Evolutionary conservation across 2,888 invertebrate species (phyloP).

Genomic region (Mesochorus sp.): DNA sequence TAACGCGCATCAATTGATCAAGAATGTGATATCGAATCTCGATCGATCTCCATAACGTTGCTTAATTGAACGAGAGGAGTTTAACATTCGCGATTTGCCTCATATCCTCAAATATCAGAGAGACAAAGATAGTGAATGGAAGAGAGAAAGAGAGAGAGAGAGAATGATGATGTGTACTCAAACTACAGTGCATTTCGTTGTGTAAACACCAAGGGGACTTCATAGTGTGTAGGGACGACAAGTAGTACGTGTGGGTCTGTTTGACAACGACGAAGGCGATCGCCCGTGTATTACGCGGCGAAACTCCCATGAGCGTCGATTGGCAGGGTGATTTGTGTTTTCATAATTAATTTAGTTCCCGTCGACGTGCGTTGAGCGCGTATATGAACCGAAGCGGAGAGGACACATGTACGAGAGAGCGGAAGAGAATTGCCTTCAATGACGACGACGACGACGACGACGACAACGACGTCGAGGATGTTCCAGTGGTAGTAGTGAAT

Average conservation of each 20-base stretch:
- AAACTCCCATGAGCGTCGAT: slow-evolving; percentile 41
- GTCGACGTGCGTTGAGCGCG: slow-evolving; percentile 13
- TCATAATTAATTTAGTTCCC: slow-evolving; percentile 63
- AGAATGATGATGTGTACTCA: background rate
- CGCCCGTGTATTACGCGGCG: slow-evolving; percentile 37
- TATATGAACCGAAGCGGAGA: slow-evolving; percentile 22
- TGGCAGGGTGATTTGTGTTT: slow-evolving; percentile 59
- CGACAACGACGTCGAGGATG: slow-evolving; percentile 65
- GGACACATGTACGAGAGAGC: slow-evolving; percentile 44
- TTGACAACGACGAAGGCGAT: slow-evolving; percentile 36
- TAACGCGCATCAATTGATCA: slow-evolving; percentile 29
- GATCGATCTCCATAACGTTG: slow-evolving; percentile 46
- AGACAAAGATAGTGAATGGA: background rate
- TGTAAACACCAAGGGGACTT: slow-evolving; percentile 33
- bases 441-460: slow-evolving; percentile 34
- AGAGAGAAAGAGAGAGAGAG: slow-evolving; percentile 1
- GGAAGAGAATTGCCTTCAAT: slow-evolving; percentile 25
- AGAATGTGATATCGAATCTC: slow-evolving; percentile 51
- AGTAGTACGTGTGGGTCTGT: background rate
- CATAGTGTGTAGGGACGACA: slow-evolving; percentile 1
- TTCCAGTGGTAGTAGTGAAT: too few species aligned
- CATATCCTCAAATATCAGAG: background rate
- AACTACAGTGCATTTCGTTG: slow-evolving; percentile 23
- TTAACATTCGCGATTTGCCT: slow-evolving; percentile 35
- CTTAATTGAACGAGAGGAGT: slow-evolving; percentile 40